A percentile compares a stretch with the other conserved stretches of the same genome.
phyloP scores from a whole-genome alignment of 2,797 vertebrate species.

The Mus caroli region DNA sequence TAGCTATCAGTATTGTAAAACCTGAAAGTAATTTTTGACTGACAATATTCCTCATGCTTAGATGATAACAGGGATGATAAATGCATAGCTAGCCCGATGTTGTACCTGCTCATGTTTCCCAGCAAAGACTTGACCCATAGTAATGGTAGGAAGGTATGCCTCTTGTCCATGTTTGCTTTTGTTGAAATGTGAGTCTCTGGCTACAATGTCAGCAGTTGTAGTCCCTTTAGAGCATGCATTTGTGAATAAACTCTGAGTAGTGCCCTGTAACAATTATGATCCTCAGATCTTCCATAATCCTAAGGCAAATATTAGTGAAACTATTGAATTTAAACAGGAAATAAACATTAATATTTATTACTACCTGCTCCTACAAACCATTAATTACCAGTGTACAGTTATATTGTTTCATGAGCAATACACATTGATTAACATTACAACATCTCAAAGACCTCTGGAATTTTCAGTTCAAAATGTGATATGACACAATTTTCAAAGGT shows the following conservation, averaged over 20 bases:
- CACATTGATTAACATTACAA: not conserved
- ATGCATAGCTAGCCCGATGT: not conserved
- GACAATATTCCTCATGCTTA: not conserved
- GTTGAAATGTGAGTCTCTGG: not conserved
- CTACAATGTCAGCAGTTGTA: not conserved
- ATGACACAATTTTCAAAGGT: not conserved
- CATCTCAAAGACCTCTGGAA: no score
- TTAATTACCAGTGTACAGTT: not conserved
- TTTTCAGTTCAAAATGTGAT: not conserved
- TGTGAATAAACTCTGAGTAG: not conserved
- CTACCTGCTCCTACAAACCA: no score
- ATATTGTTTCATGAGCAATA: not conserved
- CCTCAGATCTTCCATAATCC: no score
- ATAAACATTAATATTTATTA: not conserved
- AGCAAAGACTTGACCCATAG: not conserved
- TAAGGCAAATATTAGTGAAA: not conserved
- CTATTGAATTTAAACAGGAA: not conserved
- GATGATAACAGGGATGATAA: not conserved
- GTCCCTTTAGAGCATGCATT: not conserved
- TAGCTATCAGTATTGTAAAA: not conserved
- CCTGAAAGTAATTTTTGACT: not conserved
- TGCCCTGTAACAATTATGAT: not conserved
- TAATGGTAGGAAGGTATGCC: not conserved
- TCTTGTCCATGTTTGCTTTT: not conserved
- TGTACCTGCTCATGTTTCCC: not conserved